Evolutionary conservation across 64 coral and sea anemone genomes (phyloP).

Genomic region (Acropora yongei): DNA sequence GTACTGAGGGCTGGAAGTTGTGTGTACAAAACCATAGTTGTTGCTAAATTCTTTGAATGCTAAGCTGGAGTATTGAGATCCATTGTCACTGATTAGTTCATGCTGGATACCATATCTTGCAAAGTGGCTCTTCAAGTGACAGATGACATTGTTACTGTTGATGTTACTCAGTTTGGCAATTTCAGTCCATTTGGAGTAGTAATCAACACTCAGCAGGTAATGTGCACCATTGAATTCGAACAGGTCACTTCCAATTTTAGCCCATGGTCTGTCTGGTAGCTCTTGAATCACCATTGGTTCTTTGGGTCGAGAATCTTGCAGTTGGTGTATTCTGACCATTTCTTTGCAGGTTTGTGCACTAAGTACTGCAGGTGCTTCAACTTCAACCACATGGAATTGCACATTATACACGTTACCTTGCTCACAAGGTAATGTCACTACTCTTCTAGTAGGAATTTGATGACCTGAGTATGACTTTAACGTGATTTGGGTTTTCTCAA

Average conservation of each 20-base stretch:
- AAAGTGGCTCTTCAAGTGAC: conserved; percentile 59
- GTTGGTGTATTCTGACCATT: neutral
- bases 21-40: conserved; percentile 54
- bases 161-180: conserved; percentile 20
- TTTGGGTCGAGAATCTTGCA: conserved; percentile 9
- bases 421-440: neutral
- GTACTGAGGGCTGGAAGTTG: neutral
- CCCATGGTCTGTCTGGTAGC: conserved; percentile 66
- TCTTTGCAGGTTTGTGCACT: conserved; percentile 42
- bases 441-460: neutral
- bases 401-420: neutral
- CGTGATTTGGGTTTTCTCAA: neutral
- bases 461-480: conserved; percentile 3
- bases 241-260: conserved; percentile 66
- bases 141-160: conserved; percentile 19
- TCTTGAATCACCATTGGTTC: conserved; percentile 55
- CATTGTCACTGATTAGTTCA: conserved; percentile 68
- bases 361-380: conserved; percentile 22
- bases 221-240: conserved; percentile 37
- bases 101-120: conserved; percentile 58
- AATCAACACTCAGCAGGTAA: conserved; percentile 59
- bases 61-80: conserved; percentile 18
- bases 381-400: neutral
- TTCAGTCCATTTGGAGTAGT: conserved; percentile 78
- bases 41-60: conserved; percentile 37